Evolutionary conservation across 92 coral and sea anemone species (phyloP).

Genomic region (Parazoanthus darwini): DNA sequence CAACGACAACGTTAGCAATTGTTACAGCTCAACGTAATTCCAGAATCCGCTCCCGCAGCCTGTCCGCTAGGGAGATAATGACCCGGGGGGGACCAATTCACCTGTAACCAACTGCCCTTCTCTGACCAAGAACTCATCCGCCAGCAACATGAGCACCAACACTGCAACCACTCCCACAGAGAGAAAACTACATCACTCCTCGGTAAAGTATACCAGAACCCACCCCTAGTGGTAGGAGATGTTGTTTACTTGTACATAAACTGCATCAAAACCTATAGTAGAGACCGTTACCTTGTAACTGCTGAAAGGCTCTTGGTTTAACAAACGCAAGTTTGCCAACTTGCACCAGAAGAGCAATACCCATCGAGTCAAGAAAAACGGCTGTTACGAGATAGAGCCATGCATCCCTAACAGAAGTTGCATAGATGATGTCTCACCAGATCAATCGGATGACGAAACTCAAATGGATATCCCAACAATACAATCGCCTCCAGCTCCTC

Average conservation of each 20-base stretch:
- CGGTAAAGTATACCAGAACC: not conserved
- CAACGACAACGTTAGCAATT: not conserved
- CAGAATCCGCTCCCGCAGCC: constrained; percentile 40
- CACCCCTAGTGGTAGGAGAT: constrained; percentile 23
- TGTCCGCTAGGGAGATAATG: constrained; percentile 50
- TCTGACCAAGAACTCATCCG: constrained; percentile 38
- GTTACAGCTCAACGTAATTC: constrained; percentile 51
- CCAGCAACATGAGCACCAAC: constrained; percentile 37
- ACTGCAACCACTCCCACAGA: constrained; percentile 49
- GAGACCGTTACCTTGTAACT: constrained; percentile 20
- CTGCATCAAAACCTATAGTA: constrained; percentile 38
- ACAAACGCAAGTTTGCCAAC: constrained; percentile 12
- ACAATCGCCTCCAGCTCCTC: constrained; percentile 8
- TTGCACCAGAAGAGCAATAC: constrained; percentile 7
- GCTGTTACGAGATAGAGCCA: not conserved
- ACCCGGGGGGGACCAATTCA: constrained; percentile 47
- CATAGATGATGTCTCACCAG: not conserved
- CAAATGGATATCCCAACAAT: constrained; percentile 18
- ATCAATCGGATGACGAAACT: not conserved
- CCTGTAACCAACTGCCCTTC: constrained; percentile 45
- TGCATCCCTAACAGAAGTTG: not conserved
- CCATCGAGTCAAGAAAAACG: not conserved
- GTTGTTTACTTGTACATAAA: constrained; percentile 44
- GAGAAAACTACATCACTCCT: constrained; percentile 25
- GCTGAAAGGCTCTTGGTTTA: not conserved